A percentile compares a stretch with the other conserved stretches of the same genome.
phyloP scores from a whole-genome alignment of 2,888 invertebrate genomes.

The Protonemura montana region DNA sequence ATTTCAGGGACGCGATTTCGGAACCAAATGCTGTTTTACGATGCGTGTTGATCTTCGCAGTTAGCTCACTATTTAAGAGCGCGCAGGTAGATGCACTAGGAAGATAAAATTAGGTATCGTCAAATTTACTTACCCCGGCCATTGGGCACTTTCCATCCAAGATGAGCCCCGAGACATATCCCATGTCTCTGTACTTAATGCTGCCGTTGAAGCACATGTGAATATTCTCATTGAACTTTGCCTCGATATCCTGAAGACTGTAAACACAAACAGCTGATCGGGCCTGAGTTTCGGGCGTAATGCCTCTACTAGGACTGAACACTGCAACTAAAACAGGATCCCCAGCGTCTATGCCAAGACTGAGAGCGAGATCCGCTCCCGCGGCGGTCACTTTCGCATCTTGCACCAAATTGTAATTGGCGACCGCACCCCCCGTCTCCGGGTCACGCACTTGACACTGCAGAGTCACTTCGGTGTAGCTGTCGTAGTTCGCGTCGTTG shows the following conservation, averaged over 20 bases:
- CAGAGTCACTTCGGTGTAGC: conserved; percentile 95
- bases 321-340: conserved; percentile 85
- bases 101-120: not conserved
- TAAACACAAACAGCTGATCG: conserved; percentile 94
- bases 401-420: conserved; percentile 88
- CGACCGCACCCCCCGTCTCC: conserved; percentile 60
- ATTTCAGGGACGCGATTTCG: not conserved
- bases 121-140: conserved; percentile 69
- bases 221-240: conserved; percentile 94
- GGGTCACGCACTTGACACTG: conserved; percentile 79
- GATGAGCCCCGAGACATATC: conserved; percentile 89
- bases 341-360: conserved; percentile 81
- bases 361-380: conserved; percentile 81
- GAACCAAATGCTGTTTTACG: not conserved
- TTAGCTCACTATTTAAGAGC: not conserved
- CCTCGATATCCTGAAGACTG: conserved; percentile 88
- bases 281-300: conserved; percentile 80
- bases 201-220: conserved; percentile 97
- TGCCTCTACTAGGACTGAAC: conserved; percentile 89
- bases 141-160: conserved; percentile 90
- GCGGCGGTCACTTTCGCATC: conserved; percentile 90
- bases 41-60: not conserved
- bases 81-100: not conserved
- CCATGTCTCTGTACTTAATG: conserved; percentile 90
- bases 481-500: conserved; percentile 93